Base-by-base conservation (phyloP, 2,888 invertebrate genomes). In the Parnassius mnemosyne region DNA sequence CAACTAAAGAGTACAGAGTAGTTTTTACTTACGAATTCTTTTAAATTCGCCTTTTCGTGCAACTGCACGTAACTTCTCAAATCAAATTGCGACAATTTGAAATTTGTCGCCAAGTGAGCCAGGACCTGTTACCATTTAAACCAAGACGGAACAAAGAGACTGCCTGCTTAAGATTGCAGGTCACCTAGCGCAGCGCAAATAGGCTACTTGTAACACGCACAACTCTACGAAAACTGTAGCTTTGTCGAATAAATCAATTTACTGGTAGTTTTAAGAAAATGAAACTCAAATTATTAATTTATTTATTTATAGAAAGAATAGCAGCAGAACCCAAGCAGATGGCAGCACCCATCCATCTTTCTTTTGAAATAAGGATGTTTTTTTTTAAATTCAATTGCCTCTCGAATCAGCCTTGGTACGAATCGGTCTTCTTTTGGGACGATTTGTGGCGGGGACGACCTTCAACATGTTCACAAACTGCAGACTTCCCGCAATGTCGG, bases 101-200 rank as follows among this genome's bases (percentile, higher is more conserved):
- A 57, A 62, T 67, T 68, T 65, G 65, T 55, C 63, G 65, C 57
- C 53, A 66, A 65, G 63, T 55, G 60, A 57, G 61, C 53, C 49
- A 50, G 53, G 55, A 51, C 46, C 52, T 47, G 63, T 60, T 58
- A 59, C 56, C 53, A 53, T 50, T 55, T 53, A 57, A 58, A 65
- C 65, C 65, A 61, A 57, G 69, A 68, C 70, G 68, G 71, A 72
- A 77, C 75, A 78, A 78, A 77, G 75, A 76, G n/a, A n/a, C n/a
- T n/a, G 77, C 77, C 75, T 79, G 83, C 77, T 84, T 82, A 80
- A 81, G 81, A 80, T 84, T 80, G 76, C 84, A 79, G 78, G 72
- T 78, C 80, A 72, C 74, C 73, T 80, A 72, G 57, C 66, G 68
- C 66, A 69, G 75, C 75, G 77, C 83, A 81, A 84, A 85, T 82